These are phyloP conservation scores for Spheniscus humboldti DNA, from an alignment of 2,797 vertebrate genomes.

Conservation along the genomic window DNA sequence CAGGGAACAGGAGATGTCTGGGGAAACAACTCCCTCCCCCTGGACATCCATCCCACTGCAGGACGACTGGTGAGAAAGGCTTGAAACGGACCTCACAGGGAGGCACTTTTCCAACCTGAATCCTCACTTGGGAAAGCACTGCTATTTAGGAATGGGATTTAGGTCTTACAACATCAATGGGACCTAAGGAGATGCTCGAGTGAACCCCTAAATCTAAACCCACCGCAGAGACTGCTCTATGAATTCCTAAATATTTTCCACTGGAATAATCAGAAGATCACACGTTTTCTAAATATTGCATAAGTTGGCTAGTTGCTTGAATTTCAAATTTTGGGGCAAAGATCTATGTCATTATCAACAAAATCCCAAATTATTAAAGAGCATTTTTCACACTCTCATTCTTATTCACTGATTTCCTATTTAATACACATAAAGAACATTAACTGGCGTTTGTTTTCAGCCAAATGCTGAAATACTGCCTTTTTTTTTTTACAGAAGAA, in stretches of 20 bases:
- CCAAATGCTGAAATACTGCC: not conserved
- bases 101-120: not conserved
- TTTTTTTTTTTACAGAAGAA: not conserved
- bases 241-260: slow-evolving; percentile 7
- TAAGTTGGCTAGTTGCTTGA: slow-evolving; percentile 12
- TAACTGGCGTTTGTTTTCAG: slow-evolving; percentile 18
- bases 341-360: slow-evolving; percentile 13
- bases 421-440: slow-evolving; percentile 34
- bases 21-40: not conserved
- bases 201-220: not conserved
- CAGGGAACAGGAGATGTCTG: not conserved
- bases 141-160: not conserved
- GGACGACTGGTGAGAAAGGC: not conserved
- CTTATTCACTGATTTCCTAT: slow-evolving; percentile 37
- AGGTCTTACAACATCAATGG: not conserved
- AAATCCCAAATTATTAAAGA: slow-evolving; percentile 13
- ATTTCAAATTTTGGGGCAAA: slow-evolving; percentile 29
- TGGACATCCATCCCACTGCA: not conserved
- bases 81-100: not conserved
- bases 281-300: slow-evolving; percentile 23
- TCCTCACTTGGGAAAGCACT: not conserved
- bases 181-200: not conserved
- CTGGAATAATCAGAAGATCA: slow-evolving; percentile 30
- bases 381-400: not conserved
- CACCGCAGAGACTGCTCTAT: not conserved